A percentile compares a stretch with the other conserved stretches of the same genome.
These are phyloP conservation scores for Torymus auratus DNA, from an alignment of 2,888 invertebrate genomes.

Conservation along the genomic window DNA sequence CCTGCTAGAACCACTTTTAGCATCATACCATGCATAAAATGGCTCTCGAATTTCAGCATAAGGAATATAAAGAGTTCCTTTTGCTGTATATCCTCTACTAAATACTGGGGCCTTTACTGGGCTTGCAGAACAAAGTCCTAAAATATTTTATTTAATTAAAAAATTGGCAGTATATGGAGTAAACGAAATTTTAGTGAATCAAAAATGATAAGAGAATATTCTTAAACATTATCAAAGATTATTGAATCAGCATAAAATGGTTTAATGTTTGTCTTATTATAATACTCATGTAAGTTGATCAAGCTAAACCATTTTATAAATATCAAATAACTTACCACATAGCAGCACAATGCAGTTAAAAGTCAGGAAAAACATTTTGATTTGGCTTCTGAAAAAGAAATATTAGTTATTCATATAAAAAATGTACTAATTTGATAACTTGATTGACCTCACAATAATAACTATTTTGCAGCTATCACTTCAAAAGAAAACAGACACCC, in stretches of 20 bases:
- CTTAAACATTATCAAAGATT: not conserved
- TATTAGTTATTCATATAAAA: not conserved
- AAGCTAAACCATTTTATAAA: not conserved
- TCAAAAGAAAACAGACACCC: no score
- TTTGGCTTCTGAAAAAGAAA: constrained; percentile 42
- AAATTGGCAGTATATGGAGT: not conserved
- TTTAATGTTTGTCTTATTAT: not conserved
- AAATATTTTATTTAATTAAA: constrained; percentile 6
- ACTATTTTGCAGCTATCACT: no score
- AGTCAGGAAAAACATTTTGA: constrained; percentile 43
- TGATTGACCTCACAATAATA: constrained; percentile 3
- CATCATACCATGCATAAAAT: constrained; percentile 93
- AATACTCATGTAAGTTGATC: not conserved
- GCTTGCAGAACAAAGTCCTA: constrained; percentile 53
- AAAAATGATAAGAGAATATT: not conserved
- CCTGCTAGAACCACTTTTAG: constrained; percentile 85
- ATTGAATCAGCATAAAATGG: not conserved
- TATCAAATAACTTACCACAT: constrained; percentile 46
- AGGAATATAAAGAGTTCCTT: constrained; percentile 89
- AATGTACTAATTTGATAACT: constrained; percentile 42
- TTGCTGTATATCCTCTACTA: constrained; percentile 85
- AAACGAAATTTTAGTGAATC: not conserved
- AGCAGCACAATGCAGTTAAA: constrained; percentile 33
- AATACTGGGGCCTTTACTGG: constrained; percentile 80
- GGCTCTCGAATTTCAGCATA: constrained; percentile 96